Evolutionary conservation across 2,888 invertebrate genomes (phyloP), one percentile per base, ranked within the genome.

Genomic region (Pterobdella sp.): DNA sequence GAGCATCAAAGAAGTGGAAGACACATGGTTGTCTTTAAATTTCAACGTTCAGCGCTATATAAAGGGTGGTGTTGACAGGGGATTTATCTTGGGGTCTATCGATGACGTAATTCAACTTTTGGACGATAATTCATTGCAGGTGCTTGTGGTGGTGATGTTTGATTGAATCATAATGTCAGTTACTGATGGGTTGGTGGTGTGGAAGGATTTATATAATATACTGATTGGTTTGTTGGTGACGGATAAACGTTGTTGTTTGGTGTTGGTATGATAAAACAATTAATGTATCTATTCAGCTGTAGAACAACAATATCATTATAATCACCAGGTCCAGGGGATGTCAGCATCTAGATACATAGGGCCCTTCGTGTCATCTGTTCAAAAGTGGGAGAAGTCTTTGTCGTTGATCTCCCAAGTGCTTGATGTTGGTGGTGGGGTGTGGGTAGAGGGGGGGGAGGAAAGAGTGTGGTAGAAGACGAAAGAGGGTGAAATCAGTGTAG

Each of bases 61-160:
- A 78, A 85, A 85, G 79, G 85, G 90, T 22, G 87, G 85, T 0
- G 90, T 91, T 76, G 91, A 93, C 80, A 87, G 93, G 3, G 93
- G 94, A 0, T 88, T 87, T 79, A 88, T 90, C 52, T 86, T 94
- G 68, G 92, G 92, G 68, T 87, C 91, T 0, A 88, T 91, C 64
- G 92, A 93, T 77, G 94, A 94, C 77, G 88, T 94, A 74, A 86
- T 88, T 75, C 89, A 90, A 81, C 88, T 89, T 60, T 83, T 94
- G 1, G 94, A 94, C 80, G 93, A 94, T 79, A 92, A 93, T 80
- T 88, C 90, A 73, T 91, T 94, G 90, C 90, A 90, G 79, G 85
- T 71, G 4, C 2, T 14, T n/a, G 31, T 4, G 63, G 4, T 7
- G n/a, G 7, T 31, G 63, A n/a, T n/a, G n/a, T n/a, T n/a, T n/a